phyloP scores from a whole-genome alignment of 2,113 vertebrate genomes.

The Leiothrix lutea region DNA sequence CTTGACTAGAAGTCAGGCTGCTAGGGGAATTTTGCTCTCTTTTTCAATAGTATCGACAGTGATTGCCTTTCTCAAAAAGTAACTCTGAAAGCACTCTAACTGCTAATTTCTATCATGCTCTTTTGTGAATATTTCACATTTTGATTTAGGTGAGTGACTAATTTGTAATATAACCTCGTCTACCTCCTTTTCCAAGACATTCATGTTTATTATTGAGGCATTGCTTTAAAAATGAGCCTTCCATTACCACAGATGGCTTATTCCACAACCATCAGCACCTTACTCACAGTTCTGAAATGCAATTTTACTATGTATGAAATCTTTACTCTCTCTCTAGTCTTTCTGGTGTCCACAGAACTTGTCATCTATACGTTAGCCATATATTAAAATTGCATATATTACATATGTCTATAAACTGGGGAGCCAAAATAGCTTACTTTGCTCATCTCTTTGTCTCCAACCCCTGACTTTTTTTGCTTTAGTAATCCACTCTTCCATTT shows the following conservation, averaged over 20 bases:
- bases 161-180: background rate
- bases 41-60: background rate
- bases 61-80: background rate
- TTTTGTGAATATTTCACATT: background rate
- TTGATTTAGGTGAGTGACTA: background rate
- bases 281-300: background rate
- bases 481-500: background rate
- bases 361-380: background rate
- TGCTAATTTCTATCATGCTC: background rate
- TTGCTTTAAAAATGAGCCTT: background rate
- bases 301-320: background rate
- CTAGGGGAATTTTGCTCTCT: background rate
- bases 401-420: background rate
- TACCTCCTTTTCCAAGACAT: background rate
- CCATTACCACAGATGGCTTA: background rate
- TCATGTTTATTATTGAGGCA: background rate
- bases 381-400: background rate
- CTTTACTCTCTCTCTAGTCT: background rate
- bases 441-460: background rate
- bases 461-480: background rate
- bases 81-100: background rate
- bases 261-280: background rate
- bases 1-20: background rate
- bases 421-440: background rate
- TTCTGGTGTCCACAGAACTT: background rate